Percentiles rank a stretch among this genome's conserved stretches.
phyloP scores from a whole-genome alignment of 2,888 invertebrate genomes.

The Leptopilina drosophilae region DNA sequence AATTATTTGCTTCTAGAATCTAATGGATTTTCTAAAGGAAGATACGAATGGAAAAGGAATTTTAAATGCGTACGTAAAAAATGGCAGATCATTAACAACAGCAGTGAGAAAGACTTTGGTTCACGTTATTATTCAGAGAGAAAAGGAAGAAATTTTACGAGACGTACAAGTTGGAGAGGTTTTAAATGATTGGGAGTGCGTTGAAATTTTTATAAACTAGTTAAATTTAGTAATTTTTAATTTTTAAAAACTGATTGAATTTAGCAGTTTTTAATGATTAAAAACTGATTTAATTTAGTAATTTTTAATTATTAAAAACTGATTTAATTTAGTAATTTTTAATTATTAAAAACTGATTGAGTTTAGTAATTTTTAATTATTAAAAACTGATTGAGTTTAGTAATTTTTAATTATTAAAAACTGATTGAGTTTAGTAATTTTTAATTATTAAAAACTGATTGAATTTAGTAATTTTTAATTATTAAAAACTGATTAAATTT shows the following conservation, averaged over 20 bases:
- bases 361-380: background rate
- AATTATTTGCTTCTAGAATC: background rate
- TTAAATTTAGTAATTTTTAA: background rate
- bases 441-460: too few species aligned
- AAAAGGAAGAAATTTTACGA: conserved; percentile 3
- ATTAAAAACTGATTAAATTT: background rate
- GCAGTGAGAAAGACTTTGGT: background rate
- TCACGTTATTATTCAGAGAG: background rate
- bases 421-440: background rate
- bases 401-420: background rate
- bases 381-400: background rate
- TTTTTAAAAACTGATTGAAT: too few species aligned
- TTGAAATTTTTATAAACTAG: background rate
- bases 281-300: background rate
- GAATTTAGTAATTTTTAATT: too few species aligned
- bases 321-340: background rate
- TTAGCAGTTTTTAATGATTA: background rate
- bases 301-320: background rate
- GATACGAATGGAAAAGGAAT: background rate
- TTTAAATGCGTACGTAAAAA: background rate
- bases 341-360: too few species aligned
- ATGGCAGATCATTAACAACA: background rate
- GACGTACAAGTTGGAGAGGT: conserved; percentile 13
- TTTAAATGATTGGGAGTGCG: background rate
- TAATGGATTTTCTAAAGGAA: background rate